Conservation (phyloP, 2,113 vertebrate species). For the Aptenodytes patagonicus region DNA sequence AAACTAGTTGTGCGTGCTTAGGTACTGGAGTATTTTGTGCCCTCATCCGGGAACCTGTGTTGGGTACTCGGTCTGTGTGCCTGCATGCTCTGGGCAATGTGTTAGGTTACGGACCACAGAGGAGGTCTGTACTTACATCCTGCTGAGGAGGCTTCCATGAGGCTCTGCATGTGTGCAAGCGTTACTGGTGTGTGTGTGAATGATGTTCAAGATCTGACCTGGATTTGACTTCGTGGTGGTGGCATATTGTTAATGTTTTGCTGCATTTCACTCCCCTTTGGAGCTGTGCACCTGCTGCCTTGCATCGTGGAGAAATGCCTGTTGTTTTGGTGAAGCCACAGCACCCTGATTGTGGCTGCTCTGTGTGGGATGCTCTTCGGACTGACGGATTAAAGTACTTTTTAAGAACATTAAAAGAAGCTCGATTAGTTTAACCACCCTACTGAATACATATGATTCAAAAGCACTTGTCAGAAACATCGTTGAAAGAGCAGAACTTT, state of each 20-base stretch:
- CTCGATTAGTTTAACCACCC: neutral
- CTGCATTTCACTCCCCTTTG: neutral
- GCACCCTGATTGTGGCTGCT: neutral
- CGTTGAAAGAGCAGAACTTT: neutral
- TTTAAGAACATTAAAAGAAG: neutral
- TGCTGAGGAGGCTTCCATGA: rapidly evolving
- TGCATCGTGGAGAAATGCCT: neutral
- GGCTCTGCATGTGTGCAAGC: neutral
- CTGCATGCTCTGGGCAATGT: rapidly evolving
- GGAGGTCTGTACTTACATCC: rapidly evolving
- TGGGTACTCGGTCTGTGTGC: rapidly evolving
- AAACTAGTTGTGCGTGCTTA: neutral
- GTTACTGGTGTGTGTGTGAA: neutral
- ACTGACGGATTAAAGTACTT: neutral
- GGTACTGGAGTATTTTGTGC: neutral
- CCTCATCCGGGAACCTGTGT: rapidly evolving
- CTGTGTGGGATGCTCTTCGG: neutral
- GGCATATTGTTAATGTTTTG: neutral
- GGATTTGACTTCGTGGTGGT: neutral
- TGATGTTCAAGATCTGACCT: neutral
- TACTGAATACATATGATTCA: neutral
- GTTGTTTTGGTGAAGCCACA: neutral
- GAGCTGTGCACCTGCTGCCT: neutral
- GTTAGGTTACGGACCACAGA: no score
- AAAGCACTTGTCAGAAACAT: neutral